These are phyloP conservation scores for Cydia fagiglandana DNA, from an alignment of 1,140 invertebrate genomes.

Conservation along the genomic window DNA sequence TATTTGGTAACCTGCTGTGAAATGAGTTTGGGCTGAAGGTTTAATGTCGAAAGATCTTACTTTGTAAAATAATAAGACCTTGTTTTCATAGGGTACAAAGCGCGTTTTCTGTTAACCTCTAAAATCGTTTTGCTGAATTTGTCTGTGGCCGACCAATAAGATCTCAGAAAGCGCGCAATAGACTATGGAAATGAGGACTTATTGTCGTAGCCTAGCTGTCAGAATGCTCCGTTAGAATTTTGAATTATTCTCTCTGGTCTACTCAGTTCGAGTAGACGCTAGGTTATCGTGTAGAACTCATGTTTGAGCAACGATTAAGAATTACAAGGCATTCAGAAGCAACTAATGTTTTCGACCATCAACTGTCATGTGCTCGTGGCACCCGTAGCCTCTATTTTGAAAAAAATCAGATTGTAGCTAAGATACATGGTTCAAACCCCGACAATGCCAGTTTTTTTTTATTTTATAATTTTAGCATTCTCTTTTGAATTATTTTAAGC, in stretches of 20 bases:
- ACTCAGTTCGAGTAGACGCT: background rate
- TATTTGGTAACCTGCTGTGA: background rate
- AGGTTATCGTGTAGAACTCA: conserved; percentile 30
- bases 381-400: no score
- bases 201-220: conserved; percentile 10
- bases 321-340: no score
- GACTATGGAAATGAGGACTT: background rate
- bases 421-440: no score
- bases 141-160: background rate
- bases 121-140: background rate
- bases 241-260: background rate
- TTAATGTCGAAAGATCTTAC: background rate
- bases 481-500: no score
- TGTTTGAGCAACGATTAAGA: no score
- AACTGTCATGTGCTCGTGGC: no score
- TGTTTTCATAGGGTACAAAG: background rate
- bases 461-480: no score
- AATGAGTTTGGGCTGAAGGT: background rate
- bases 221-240: background rate
- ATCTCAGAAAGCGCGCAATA: conserved; percentile 2
- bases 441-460: no score
- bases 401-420: no score
- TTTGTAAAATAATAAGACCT: conserved; percentile 6
- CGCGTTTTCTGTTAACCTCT: background rate
- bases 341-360: no score